Evolutionary conservation across 2,888 invertebrate genomes (phyloP).

Genomic region (Meiosimyza decipiens): DNA sequence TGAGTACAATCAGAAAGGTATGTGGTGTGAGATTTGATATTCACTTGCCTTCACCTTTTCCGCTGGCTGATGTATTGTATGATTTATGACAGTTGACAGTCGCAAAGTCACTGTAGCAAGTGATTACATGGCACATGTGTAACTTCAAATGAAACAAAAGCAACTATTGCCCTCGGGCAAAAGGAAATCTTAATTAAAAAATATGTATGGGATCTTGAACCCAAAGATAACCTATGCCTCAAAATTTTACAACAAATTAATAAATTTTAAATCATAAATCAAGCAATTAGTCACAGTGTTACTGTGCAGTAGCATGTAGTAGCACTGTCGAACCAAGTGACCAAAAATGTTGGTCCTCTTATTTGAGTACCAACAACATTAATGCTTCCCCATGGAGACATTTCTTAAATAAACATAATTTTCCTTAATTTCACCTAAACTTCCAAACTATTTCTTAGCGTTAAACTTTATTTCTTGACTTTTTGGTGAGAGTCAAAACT

Average conservation of each 20-base stretch:
- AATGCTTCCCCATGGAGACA: conserved; percentile 21
- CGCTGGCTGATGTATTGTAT: conserved; percentile 18
- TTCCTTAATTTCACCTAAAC: conserved; percentile 23
- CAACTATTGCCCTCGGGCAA: background rate
- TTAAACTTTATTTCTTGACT: conserved; percentile 11
- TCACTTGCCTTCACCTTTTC: background rate
- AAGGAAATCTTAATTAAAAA: conserved; percentile 6
- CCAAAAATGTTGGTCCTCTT: no score
- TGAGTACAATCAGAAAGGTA: background rate
- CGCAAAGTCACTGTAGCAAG: conserved; percentile 7
- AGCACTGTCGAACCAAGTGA: background rate
- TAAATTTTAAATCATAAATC: conserved; percentile 18
- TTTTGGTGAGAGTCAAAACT: background rate
- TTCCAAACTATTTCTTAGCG: background rate
- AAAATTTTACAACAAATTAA: conserved; percentile 1
- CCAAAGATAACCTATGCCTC: background rate
- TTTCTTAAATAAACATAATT: conserved; percentile 23
- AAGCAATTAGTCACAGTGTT: conserved; percentile 23
- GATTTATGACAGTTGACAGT: conserved; percentile 21
- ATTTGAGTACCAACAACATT: background rate
- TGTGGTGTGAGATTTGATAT: background rate
- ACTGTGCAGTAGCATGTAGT: background rate
- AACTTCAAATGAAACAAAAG: conserved; percentile 7
- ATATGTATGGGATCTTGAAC: background rate
- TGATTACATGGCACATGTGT: background rate